These are phyloP conservation scores for Herpailurus yagouaroundi DNA, from an alignment of 2,113 vertebrate species.

Conservation along the genomic window DNA sequence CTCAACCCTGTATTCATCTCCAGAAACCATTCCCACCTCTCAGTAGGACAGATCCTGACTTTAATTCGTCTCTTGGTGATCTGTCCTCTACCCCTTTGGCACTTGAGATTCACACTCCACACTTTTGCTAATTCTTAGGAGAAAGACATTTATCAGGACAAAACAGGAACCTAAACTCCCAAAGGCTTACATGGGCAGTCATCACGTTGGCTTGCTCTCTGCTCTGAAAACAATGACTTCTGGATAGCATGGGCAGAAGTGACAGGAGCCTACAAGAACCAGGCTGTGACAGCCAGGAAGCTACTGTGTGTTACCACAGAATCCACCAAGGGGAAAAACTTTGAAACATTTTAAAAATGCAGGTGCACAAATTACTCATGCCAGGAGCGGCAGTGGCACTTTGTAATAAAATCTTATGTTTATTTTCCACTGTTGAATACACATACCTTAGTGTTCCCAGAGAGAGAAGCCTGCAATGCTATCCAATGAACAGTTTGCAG, in stretches of 20 bases:
- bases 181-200: slow-evolving; percentile 52
- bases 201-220: slow-evolving; percentile 77
- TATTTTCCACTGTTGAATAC: slow-evolving; percentile 88
- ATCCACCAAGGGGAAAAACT: slow-evolving; percentile 87
- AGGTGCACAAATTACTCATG: slow-evolving; percentile 91
- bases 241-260: slow-evolving; percentile 79
- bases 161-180: slow-evolving; percentile 35
- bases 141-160: not conserved
- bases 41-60: not conserved
- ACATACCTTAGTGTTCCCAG: slow-evolving; percentile 86
- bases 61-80: not conserved
- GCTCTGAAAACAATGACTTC: slow-evolving; percentile 79
- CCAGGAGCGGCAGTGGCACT: slow-evolving; percentile 88
- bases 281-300: slow-evolving; percentile 85
- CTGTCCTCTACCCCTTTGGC: not conserved
- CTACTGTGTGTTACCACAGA: slow-evolving; percentile 81
- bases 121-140: not conserved
- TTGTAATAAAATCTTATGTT: slow-evolving; percentile 90
- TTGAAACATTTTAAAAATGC: slow-evolving; percentile 91
- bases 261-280: slow-evolving; percentile 83
- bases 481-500: slow-evolving; percentile 84
- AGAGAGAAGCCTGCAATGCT: slow-evolving; percentile 79
- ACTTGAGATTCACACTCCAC: not conserved
- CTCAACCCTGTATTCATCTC: not conserved
- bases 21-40: not conserved